Base-by-base conservation (phyloP, 2,113 vertebrate species). In the Mohoua ochrocephala region DNA sequence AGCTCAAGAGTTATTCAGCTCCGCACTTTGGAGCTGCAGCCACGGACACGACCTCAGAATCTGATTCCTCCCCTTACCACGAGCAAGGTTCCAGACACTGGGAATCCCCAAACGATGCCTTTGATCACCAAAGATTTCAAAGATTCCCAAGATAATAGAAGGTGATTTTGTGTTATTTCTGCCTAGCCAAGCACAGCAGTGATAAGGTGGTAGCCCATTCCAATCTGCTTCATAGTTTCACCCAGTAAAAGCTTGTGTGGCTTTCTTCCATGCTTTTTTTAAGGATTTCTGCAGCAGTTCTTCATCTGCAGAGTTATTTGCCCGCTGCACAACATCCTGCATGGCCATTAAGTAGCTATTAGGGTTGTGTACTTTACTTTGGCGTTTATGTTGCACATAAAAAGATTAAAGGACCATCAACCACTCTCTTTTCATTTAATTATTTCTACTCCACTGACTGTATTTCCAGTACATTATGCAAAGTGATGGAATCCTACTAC, bases 381-480 rank as follows among this genome's bases (percentile, higher is more conserved):
- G 37, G 33, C 84, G 59, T 85, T 96, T 95, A 79, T 33, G 37
- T 12, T 82, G 53, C 42, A 33, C 67, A 77, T 61, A 67, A 93
- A 94, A 92, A 61, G 82, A 94, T 76, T 79, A 77, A 87, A 85
- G 69, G 74, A n/a, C 76, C 50, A 89, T 57, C 78, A 85, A 59
- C 67, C 42, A 57, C 57, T 65, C 67, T 93, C 77, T 84, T 75
- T 82, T 86, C 57, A 64, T 91, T 78, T 68, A 54, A 87, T 87
- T 81, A 64, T 95, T 93, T 87, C 84, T 41, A 65, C 81, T 83
- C 89, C 54, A 27, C 54, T 57, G 76, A 33, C 53, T 12, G 3
- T 21, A 85, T 73, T 86, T 80, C 49, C 79, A 88, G 82, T 23
- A 39, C 81, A 93, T 84, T 57, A 53, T 19, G 50, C 24, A 15